Evolutionary conservation across 2,113 vertebrate genomes (phyloP), one percentile per base, ranked within the genome.

Genomic region (Suncus etruscus): DNA sequence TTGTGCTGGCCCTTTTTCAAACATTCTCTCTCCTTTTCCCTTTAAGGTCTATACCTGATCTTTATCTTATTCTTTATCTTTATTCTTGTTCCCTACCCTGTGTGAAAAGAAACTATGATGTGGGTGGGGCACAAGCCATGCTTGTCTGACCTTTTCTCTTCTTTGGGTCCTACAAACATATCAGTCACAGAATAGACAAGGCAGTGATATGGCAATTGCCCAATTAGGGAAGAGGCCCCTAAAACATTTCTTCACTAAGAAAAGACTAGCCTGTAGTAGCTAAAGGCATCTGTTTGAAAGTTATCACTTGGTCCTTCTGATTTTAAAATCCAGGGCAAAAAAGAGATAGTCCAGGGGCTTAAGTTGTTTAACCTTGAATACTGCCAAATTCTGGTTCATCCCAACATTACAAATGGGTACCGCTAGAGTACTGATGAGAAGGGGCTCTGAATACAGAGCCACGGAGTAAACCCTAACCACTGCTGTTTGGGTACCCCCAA

Each of bases 221-320:
- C 25, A 65, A 29, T 39, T 22, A 39, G 48, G 48, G 16, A 47
- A 47, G 47, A 68, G 63, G 39, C 63, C 81, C 58, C 39, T 58
- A 25, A 12, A 76, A 68, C 74, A n/a, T 68, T 70, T 61, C 16
- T 69, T 18, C 63, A 47, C 32, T 12, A 5, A 9, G 5, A 9
- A 32, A 27, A n/a, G n/a, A 77, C 10, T 54, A 14, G 0, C 79
- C 31, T 76, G 81, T n/a, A 73, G 48, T 4, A 48, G n/a, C n/a
- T 47, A 32, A 9, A 1, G 12, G 1, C 0, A 5, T 27, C 31
- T 20, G 39, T 66, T 66, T 48, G 5, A 1, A 0, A 1, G 9
- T 11, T 39, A 14, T 69, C 72, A 22, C 24, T 39, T 11, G 48
- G 54, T 45, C 39, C 27, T 86, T 63, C 31, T 24, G 70, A 47